Conservation (phyloP, 1,140 invertebrate genomes). For the Neodiprion lecontei region DNA sequence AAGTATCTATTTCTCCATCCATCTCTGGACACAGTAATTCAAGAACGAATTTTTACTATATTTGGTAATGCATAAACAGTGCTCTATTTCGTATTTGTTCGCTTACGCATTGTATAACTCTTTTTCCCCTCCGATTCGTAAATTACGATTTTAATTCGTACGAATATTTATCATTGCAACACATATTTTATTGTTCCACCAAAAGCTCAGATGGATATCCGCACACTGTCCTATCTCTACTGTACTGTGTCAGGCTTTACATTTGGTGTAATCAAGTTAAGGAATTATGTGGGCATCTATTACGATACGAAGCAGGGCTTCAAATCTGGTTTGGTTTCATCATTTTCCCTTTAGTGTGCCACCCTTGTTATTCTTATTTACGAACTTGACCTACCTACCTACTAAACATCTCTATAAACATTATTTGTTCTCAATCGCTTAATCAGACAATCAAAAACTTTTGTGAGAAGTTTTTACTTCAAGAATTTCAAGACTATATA, state of each 20-base stretch:
- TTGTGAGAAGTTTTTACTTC: no score
- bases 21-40: neutral
- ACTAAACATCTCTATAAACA: no score
- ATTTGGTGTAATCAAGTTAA: conserved; percentile 55
- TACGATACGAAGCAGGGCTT: conserved; percentile 54
- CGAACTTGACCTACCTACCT: neutral
- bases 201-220: neutral
- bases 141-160: no score
- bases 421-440: no score
- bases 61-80: neutral
- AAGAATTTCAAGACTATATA: no score
- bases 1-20: conserved; percentile 2
- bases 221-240: neutral
- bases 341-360: neutral
- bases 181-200: neutral
- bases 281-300: conserved; percentile 50
- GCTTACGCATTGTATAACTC: neutral
- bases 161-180: no score
- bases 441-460: no score
- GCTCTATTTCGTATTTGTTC: neutral
- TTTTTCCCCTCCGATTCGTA: no score
- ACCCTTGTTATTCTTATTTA: neutral
- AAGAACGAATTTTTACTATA: neutral
- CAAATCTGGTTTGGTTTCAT: conserved; percentile 43
- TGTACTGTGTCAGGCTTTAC: conserved; percentile 4